These are phyloP conservation scores for Heliconius hewitsoni DNA, from an alignment of 1,140 invertebrate genomes.

Conservation along the genomic window DNA sequence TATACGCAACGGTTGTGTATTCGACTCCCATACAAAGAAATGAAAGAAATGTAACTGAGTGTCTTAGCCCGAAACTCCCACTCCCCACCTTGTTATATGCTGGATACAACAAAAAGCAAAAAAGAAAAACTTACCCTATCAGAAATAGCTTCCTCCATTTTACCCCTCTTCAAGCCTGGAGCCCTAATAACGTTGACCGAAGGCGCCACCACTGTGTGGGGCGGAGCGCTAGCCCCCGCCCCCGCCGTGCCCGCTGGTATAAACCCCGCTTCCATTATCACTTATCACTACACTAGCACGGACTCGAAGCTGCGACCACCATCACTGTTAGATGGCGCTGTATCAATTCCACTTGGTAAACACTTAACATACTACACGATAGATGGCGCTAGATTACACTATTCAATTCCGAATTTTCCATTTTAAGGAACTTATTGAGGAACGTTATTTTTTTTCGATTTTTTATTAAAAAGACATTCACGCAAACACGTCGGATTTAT, in stretches of 20 bases:
- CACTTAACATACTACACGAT: conserved; percentile 27
- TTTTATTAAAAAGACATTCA: conserved; percentile 2
- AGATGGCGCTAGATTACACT: conserved; percentile 42
- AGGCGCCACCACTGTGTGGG: conserved; percentile 66
- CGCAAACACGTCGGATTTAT: not conserved
- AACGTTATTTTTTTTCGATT: conserved; percentile 40
- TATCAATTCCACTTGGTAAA: conserved; percentile 40
- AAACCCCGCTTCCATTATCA: conserved; percentile 75
- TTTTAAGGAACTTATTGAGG: conserved; percentile 61
- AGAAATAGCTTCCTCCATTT: conserved; percentile 86
- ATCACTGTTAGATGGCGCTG: conserved; percentile 23
- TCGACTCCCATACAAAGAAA: no score
- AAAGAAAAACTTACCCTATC: conserved; percentile 84
- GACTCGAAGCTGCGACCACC: not conserved
- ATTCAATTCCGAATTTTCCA: conserved; percentile 56
- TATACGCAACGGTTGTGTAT: no score
- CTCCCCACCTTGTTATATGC: no score
- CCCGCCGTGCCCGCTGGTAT: conserved; percentile 64
- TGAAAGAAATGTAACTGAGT: no score
- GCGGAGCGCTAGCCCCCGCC: conserved; percentile 48
- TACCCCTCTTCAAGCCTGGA: conserved; percentile 87
- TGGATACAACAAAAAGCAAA: no score
- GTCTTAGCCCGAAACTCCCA: no score
- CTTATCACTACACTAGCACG: not conserved
- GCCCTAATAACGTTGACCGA: conserved; percentile 83